Base-by-base conservation (phyloP, 2,888 invertebrate genomes). In the Clunio marinus region DNA sequence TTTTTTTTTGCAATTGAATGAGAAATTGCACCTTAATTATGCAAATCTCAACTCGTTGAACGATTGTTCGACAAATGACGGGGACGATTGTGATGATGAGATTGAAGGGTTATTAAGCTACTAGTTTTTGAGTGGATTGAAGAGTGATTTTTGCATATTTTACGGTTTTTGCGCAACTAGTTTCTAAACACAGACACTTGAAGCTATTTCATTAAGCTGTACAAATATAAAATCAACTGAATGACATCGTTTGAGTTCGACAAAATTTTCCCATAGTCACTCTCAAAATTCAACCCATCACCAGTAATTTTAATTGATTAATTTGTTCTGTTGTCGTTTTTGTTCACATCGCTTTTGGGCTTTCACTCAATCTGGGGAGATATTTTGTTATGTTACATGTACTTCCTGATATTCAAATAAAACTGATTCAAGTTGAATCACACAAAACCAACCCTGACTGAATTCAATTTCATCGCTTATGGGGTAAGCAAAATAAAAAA, bases 11-110 rank as follows among this genome's bases (percentile, higher is more conserved):
- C 63, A 63, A 63, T 25, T 46, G 37, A 32, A 28, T 59, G 62
- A 24, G 45, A 62, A 45, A 63, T 46, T 63, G 63, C 63, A 63
- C 63, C 63, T 63, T 63, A 63, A 63, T 63, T 63, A 63, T 63
- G 63, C 63, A 63, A 63, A 63, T 63, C 63, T 45, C 27, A 1
- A 8, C 60, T 20, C 22, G 20, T 5, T 46, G 15, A 37, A 20
- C 60, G 10, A 37, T 60, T 60, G 60, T 51, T n/a, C 5, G 51
- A 13, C 20, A 51, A 51, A 51, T 51, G 51, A 51, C 22, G 51
- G 51, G 51, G 51, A 59, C 17, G 59, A 59, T 62, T 62, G 41
- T 62, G 62, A 41, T 35, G 62, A 62, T 32, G 62, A 24, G 24
- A 8, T 37, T 62, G 37, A 62, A 37, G 62, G 32, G 62, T 22